Percentiles rank a stretch among this genome's conserved stretches.
Evolutionary conservation across 2,888 invertebrate species (phyloP).

Genomic region (Eulithis testata): DNA sequence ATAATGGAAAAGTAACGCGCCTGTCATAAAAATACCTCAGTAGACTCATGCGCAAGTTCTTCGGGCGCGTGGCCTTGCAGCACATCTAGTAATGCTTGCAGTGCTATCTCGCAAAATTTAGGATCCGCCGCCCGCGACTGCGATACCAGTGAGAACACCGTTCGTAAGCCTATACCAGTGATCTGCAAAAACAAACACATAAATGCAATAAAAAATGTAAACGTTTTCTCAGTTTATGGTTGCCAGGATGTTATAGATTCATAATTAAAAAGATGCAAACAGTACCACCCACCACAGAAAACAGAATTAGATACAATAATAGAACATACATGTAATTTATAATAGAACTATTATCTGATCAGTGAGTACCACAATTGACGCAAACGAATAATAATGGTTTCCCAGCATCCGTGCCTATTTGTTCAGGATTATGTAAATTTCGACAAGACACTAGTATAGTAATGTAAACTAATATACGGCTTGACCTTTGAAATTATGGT

Average conservation of each 20-base stretch:
- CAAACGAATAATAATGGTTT: not conserved
- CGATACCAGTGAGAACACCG: slow-evolving; percentile 95
- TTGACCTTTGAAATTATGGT: slow-evolving; percentile 1
- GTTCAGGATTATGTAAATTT: not conserved
- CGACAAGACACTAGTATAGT: not conserved
- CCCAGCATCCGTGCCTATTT: not conserved
- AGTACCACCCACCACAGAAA: not conserved
- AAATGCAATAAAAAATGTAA: not conserved
- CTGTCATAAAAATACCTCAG: slow-evolving; percentile 81
- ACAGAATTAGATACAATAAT: no score
- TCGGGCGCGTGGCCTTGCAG: slow-evolving; percentile 96
- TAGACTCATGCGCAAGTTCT: slow-evolving; percentile 92
- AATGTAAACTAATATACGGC: not conserved
- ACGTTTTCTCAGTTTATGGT: not conserved
- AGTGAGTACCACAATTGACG: not conserved
- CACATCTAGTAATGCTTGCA: slow-evolving; percentile 94
- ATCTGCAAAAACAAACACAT: slow-evolving; percentile 76
- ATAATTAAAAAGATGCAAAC: not conserved
- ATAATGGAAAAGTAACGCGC: slow-evolving; percentile 31
- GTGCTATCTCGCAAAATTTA: slow-evolving; percentile 93
- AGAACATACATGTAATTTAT: no score
- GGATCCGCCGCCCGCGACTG: slow-evolving; percentile 94
- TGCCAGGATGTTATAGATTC: not conserved
- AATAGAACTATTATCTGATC: no score
- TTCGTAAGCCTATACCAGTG: slow-evolving; percentile 92